These are phyloP conservation scores for Drosophila sp. DNA, from an alignment of 1,140 invertebrate genomes.

Conservation along the genomic window DNA sequence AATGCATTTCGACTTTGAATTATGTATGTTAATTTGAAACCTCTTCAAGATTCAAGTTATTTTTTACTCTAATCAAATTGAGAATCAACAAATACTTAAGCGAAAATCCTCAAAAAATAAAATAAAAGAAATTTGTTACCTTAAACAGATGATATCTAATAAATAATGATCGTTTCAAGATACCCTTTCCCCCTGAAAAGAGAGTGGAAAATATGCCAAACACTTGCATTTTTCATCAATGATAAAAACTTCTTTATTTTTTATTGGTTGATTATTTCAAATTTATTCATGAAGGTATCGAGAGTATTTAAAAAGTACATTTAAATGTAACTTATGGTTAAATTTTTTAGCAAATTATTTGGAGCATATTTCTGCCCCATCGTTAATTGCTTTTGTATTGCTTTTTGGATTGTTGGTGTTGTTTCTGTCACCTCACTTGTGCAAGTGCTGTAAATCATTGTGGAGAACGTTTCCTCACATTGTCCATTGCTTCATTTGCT, in stretches of 20 bases:
- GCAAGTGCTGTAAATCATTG: not conserved
- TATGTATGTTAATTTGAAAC: conserved; percentile 5
- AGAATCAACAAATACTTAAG: not conserved
- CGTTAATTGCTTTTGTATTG: too few species aligned
- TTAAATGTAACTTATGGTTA: too few species aligned
- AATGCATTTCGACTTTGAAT: conserved; percentile 10
- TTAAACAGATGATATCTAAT: not conserved
- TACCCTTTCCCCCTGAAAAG: not conserved
- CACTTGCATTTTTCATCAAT: too few species aligned
- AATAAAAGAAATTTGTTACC: not conserved
- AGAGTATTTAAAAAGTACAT: too few species aligned
- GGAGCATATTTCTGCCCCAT: too few species aligned
- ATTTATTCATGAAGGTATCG: too few species aligned
- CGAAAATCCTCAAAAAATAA: not conserved
- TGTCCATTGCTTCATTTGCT: conserved; percentile 6
- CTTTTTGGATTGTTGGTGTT: too few species aligned
- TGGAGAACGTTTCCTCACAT: not conserved
- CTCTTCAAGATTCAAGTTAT: not conserved
- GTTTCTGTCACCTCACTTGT: not conserved
- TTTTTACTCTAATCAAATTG: conserved; percentile 3
- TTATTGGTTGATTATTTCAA: too few species aligned
- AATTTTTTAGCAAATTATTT: too few species aligned
- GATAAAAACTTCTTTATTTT: too few species aligned
- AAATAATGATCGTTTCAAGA: not conserved
- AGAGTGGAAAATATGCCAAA: too few species aligned